Percentiles rank a stretch among this genome's conserved stretches.
phyloP scores from a whole-genome alignment of 1,140 invertebrate species.

The Sycophila sp. region DNA sequence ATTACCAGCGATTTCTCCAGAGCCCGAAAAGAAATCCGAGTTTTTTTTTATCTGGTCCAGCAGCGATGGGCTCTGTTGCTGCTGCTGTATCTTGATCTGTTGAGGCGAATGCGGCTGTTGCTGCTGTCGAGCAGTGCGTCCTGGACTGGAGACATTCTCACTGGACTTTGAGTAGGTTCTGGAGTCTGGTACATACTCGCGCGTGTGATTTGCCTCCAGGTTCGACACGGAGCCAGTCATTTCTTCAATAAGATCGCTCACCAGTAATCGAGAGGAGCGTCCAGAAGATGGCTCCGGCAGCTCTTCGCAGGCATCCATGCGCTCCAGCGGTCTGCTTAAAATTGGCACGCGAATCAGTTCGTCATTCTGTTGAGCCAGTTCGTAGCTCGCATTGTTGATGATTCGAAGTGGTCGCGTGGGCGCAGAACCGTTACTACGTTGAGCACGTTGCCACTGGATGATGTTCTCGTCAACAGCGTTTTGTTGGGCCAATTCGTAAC shows the following conservation, averaged over 20 bases:
- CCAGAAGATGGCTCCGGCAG: conserved; percentile 46
- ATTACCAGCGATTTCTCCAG: conserved; percentile 55
- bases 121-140: not conserved
- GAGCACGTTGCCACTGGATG: too few relatives aligned
- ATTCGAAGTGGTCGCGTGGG: conserved; percentile 37
- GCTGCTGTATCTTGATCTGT: not conserved
- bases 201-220: not conserved
- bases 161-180: conserved; percentile 45
- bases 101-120: too few relatives aligned
- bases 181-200: not conserved
- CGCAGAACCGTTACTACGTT: conserved; percentile 38
- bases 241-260: conserved; percentile 42
- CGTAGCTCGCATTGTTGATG: conserved; percentile 62
- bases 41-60: conserved; percentile 65
- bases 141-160: conserved; percentile 37
- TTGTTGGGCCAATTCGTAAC: conserved; percentile 64
- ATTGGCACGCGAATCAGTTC: conserved; percentile 31
- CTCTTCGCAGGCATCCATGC: conserved; percentile 62
- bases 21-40: conserved; percentile 63
- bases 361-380: conserved; percentile 60
- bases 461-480: conserved; percentile 48
- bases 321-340: conserved; percentile 43
- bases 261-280: conserved; percentile 31
- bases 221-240: conserved; percentile 45
- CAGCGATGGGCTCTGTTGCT: conserved; percentile 42